Evolutionary conservation across 2,888 invertebrate genomes (phyloP).

Genomic region (Lithophane leautieri): DNA sequence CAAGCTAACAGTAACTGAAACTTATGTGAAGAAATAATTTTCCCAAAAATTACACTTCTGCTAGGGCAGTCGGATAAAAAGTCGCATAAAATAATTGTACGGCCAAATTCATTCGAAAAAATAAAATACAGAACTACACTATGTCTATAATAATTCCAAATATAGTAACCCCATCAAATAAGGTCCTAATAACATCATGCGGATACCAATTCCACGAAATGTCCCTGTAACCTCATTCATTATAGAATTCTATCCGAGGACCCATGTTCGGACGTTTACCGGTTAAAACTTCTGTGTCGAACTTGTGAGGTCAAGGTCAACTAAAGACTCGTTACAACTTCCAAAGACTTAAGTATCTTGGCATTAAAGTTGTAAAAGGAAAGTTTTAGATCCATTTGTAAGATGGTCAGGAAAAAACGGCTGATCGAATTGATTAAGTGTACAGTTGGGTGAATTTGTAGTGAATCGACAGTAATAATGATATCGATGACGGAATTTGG

Average conservation of each 20-base stretch:
- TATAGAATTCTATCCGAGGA: constrained; percentile 38
- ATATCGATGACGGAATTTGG: background rate
- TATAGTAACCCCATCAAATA: constrained; percentile 38
- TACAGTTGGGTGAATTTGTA: constrained; percentile 24
- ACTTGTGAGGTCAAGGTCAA: constrained; percentile 44
- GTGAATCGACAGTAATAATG: background rate
- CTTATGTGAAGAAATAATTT: background rate
- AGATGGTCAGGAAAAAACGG: constrained; percentile 23
- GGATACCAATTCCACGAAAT: constrained; percentile 46
- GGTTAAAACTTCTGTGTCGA: constrained; percentile 25
- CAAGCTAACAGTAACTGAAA: background rate
- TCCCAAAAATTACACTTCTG: background rate
- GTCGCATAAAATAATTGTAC: background rate
- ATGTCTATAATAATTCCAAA: constrained; percentile 30
- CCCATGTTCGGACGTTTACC: constrained; percentile 15
- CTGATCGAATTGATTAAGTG: constrained; percentile 38
- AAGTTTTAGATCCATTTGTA: constrained; percentile 49
- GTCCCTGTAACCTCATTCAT: constrained; percentile 40
- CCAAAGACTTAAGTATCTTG: constrained; percentile 44
- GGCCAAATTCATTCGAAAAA: background rate
- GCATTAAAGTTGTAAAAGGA: constrained; percentile 48
- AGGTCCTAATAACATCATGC: constrained; percentile 44
- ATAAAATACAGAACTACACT: constrained; percentile 1
- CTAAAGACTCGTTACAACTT: constrained; percentile 45
- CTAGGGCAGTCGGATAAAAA: background rate